Evolutionary conservation across 2,888 invertebrate species (phyloP).

Genomic region (Agrochola litura): DNA sequence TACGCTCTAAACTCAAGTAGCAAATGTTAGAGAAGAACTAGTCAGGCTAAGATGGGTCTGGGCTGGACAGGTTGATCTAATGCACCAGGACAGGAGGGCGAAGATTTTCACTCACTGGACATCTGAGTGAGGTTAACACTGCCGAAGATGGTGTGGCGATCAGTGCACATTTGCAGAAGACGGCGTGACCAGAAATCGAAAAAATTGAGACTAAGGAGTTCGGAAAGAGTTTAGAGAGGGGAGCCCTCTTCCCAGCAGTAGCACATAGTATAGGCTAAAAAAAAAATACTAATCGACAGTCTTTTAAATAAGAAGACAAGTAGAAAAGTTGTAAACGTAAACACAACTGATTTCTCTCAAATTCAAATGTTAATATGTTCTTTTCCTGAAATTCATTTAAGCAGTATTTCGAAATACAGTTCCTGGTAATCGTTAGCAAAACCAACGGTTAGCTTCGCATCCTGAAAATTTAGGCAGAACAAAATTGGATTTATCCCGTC

Average conservation of each 20-base stretch:
- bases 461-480: constrained; percentile 28
- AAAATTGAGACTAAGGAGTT: background rate
- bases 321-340: background rate
- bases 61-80: background rate
- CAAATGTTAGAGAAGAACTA: background rate
- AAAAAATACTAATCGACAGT: background rate
- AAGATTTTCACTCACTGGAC: background rate
- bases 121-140: background rate
- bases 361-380: background rate
- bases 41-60: background rate
- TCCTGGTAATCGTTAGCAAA: background rate
- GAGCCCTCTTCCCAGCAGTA: background rate
- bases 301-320: background rate
- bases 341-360: background rate
- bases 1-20: background rate
- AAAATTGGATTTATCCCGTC: constrained; percentile 33
- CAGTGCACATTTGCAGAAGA: background rate
- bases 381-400: background rate
- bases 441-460: background rate
- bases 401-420: background rate
- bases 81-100: background rate
- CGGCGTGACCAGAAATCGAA: background rate
- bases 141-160: background rate
- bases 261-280: background rate
- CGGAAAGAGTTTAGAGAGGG: background rate